phyloP scores from a whole-genome alignment of 2,888 invertebrate genomes.

The Caenorhabditis japonica region DNA sequence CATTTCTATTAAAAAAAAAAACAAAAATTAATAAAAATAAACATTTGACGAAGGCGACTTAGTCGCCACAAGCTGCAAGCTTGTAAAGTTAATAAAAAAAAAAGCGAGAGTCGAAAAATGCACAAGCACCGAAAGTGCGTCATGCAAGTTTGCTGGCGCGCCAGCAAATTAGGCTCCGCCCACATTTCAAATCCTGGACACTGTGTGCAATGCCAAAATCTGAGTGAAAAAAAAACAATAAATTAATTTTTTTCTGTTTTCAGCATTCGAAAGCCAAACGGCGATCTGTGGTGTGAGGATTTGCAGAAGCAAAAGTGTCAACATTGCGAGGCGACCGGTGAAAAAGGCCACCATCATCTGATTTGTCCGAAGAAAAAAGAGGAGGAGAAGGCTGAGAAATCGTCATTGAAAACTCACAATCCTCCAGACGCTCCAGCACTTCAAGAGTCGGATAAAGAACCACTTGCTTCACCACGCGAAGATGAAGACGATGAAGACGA shows the following conservation, averaged over 20 bases:
- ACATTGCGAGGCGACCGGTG: conserved; percentile 36
- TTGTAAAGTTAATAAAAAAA: too few species aligned
- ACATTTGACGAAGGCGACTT: too few species aligned
- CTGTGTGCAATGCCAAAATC: conserved; percentile 6
- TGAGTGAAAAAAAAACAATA: conserved; percentile 2
- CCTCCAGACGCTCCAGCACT: neutral
- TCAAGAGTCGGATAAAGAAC: too few species aligned
- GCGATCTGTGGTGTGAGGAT: conserved; percentile 40
- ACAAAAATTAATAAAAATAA: too few species aligned
- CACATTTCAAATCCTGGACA: too few species aligned
- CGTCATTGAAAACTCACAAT: conserved; percentile 2
- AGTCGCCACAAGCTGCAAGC: too few species aligned
- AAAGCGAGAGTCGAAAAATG: too few species aligned
- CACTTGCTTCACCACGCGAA: neutral
- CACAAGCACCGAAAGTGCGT: too few species aligned
- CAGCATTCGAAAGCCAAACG: conserved; percentile 41
- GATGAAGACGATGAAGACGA: neutral
- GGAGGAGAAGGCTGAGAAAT: conserved; percentile 28
- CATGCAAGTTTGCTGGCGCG: too few species aligned
- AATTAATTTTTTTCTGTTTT: conserved; percentile 31
- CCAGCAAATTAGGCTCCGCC: too few species aligned
- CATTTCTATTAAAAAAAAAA: too few species aligned
- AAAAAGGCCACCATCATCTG: conserved; percentile 28
- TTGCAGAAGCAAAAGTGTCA: conserved; percentile 26
- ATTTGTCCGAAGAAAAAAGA: conserved; percentile 42